Evolutionary conservation across 2,113 vertebrate species (phyloP), one percentile per base, ranked within the genome.

Genomic region (Brachyistius frenatus): DNA sequence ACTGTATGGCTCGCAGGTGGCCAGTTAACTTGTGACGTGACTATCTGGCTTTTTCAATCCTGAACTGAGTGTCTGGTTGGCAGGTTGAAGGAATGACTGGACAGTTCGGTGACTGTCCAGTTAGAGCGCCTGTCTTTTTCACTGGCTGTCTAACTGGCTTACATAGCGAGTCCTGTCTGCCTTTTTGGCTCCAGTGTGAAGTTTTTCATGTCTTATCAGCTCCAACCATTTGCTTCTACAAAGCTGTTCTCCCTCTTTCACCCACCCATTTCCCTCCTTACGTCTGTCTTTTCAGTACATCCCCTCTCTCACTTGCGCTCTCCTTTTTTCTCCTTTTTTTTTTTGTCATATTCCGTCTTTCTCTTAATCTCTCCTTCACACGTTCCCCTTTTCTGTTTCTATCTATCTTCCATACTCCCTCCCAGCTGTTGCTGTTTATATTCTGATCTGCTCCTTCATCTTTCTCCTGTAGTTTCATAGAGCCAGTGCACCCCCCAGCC

Each of bases 201-300:
- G 71, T 82, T 73, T 87, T 91, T 91, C 61, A 87, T 90, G 83
- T 86, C 85, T 91, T 91, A 91, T 91, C 92, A 92, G 91, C 72
- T 5, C 16, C 53, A 60, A 88, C 73, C 90, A 89, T 90, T 91
- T 90, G 88, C 81, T 80, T 44, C 80, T 61, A 78, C 88, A 86
- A 87, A 91, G 86, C 82, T 72, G 30, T 50, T 83, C 68, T 69
- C 67, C 58, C 36, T 80, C 73, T 64, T 70, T 75, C 5, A 3
- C 44, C 66, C 74, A 69, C 16, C 61, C 66, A 2, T 80, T 78
- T 39, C 7, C 7, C 49, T 69, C 73, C 73, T 67, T 23, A 73
- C 71, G 44, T 80, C 61, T 60, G 50, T 73, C 63, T 53, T 83
- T 71, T 78, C 41, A 63, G 50, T 60, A 50, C 8, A n/a, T 49